Percentiles rank a stretch among this genome's conserved stretches.
Conservation (phyloP, 2,797 vertebrate genomes). For the Manis crassicaudata region DNA sequence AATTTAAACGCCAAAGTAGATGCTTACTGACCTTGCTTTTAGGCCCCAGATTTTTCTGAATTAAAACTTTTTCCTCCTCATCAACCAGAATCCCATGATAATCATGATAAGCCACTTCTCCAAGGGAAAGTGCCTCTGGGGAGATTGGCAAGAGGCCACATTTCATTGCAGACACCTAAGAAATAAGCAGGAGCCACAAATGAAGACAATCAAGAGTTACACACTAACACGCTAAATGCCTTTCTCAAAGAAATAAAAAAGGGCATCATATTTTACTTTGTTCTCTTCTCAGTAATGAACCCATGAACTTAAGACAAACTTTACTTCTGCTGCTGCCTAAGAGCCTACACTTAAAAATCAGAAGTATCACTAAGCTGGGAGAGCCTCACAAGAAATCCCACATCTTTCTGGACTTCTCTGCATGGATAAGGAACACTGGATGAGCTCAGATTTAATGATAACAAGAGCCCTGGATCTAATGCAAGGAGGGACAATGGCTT, state of each 20-base stretch:
- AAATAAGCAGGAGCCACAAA: neutral
- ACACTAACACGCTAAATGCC: fast-evolving
- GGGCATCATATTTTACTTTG: neutral
- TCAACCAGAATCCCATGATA: constrained; percentile 97
- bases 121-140: constrained; percentile 95
- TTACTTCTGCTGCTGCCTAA: neutral
- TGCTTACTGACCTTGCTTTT: constrained; percentile 92
- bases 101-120: constrained; percentile 96
- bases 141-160: constrained; percentile 97
- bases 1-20: neutral
- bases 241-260: neutral
- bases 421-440: fast-evolving
- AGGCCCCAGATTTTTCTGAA: constrained; percentile 95
- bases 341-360: neutral
- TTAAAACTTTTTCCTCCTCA: constrained; percentile 91
- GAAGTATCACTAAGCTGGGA: neutral
- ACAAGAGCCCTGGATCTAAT: neutral
- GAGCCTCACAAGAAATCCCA: neutral
- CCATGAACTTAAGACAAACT: neutral
- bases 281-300: neutral
- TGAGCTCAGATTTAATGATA: neutral
- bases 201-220: neutral
- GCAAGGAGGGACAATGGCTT: neutral
- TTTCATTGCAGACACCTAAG: constrained; percentile 98
- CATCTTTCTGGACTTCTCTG: neutral